Evolutionary conservation across 2,797 vertebrate species (phyloP), one percentile per base, ranked within the genome.

Genomic region (Melanotaenia pygmaea): DNA sequence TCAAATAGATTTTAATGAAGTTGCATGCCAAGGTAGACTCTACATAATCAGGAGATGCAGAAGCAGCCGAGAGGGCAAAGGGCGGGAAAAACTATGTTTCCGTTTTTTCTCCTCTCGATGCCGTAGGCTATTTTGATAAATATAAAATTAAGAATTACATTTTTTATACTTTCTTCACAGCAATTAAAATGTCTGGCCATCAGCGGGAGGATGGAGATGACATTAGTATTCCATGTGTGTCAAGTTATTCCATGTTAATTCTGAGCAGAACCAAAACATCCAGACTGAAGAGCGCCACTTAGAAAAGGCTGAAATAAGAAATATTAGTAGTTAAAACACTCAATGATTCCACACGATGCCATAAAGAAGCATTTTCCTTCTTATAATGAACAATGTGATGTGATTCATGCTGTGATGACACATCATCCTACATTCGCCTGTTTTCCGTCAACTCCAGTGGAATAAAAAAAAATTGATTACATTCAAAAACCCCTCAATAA

Each of bases 1-100:
- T 94, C 95, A 93, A 95, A 95, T 95, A 93, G 93, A 94, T 94
- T 94, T 92, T 94, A 95, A 95, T 94, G 93, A 95, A 94, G 92
- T 91, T 92, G 87, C 89, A 84, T 74, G 53, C 85, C 83, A 90
- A 93, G 93, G 94, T 94, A 92, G 88, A 86, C 90, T 88, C 86
- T 91, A 92, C 80, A 78, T 94, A 93, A 94, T 93, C 92, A 91
- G 91, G 85, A 90, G 84, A 90, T 66, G 85, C 85, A 80, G 84
- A 78, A 88, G 87, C 87, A 88, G 89, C 83, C 56, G 35, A 70
- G 74, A 94, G 94, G 94, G 89, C 93, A 94, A 94, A 93, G 93
- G 92, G 89, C 85, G 81, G 87, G 89, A 89, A 91, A 93, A 90
- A 83, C 73, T 67, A 68, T 58, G 83, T 91, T 94, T 93, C 90